Base-by-base conservation (phyloP, 2,888 invertebrate species). In the Melinaea marsaeus region DNA sequence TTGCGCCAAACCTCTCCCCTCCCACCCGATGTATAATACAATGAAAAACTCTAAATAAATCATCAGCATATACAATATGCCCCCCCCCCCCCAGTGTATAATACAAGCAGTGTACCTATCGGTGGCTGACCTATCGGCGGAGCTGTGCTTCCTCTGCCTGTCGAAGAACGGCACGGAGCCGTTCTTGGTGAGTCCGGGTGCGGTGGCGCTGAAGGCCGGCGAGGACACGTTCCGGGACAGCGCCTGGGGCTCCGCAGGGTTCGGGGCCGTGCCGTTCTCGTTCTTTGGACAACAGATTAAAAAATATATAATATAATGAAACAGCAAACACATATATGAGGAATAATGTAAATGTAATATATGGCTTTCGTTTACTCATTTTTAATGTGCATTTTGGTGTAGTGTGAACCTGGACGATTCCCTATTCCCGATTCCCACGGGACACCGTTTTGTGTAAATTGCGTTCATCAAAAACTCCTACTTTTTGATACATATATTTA, bases 121-220 rank as follows among this genome's bases (percentile, higher is more conserved):
- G 2, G 62, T 55, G 46, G 60, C 65, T 66, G 65, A 91, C 79
- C 95, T 93, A 83, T 96, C 96, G 61, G 96, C 95, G 63, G 94
- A 94, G 73, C 96, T 96, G 55, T 96, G 95, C 83, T 96, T 96
- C 58, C 96, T 92, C 66, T 96, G 95, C 56, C 97, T 91, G 84
- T 96, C 96, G 86, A 97, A 97, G 81, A 96, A 95, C 37, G 97
- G 97, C 70, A 97, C 97, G 3, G 97, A 97, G 55, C 96, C 96
- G 79, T 97, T 97, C 86, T 97, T 97, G 63, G 97, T 96, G 76
- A 91, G 74, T 7, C 94, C 95, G 72, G 93, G 94, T 56, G 93
- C 93, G 65, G 94, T 93, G 7, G 95, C 92, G 33, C 95, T 94
- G 83, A 96, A 96, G 13, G 96, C 96, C 0, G 97, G 96, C 69